Evolutionary conservation across 1,140 invertebrate genomes (phyloP), one percentile per base, ranked within the genome.

Genomic region (Psix sp.): DNA sequence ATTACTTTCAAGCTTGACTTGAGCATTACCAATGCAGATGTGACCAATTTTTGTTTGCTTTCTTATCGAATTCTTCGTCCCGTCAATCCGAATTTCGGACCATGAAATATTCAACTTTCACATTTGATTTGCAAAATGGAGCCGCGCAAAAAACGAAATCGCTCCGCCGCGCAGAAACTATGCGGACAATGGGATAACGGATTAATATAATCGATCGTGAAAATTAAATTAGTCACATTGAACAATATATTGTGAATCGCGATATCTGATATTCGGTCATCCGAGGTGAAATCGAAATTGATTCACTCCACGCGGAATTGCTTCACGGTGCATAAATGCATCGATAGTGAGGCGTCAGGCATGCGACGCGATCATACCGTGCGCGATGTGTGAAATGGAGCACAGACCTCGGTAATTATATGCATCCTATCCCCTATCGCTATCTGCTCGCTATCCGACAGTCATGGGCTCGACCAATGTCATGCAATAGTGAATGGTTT

Each of bases 371-470:
- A 85, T 85, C 85, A 84, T 77, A 83, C 80, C 82, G 79, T 83
- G 84, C 79, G 82, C 79, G 82, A 87, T 82, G 81, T 84, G 85
- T 85, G 84, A 86, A 87, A 87, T 86, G 83, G 84, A 86, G 82
- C 85, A 83, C 77, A 67, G 74, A 48, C 77, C 74, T 73, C 78
- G 78, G 82, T 87, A 87, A 87, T 87, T 86, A 87, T 85, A 85
- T 85, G 85, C 83, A 82, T 84, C 82, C 80, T 78, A 77, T 82
- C 77, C 79, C 76, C 77, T 74, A 73, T 80, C 76, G 60, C 75
- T 74, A 66, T 70, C 52, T 65, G 49, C 36, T 54, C 21, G 43
- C 39, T 49, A 63, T 71, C 62, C 62, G 57, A 71, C 73, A 71
- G 66, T 76, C 73, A 66, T 70, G 73, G 66, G 60, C 73, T 66